Conservation (phyloP, 2,113 vertebrate species). For the Motacilla alba region DNA sequence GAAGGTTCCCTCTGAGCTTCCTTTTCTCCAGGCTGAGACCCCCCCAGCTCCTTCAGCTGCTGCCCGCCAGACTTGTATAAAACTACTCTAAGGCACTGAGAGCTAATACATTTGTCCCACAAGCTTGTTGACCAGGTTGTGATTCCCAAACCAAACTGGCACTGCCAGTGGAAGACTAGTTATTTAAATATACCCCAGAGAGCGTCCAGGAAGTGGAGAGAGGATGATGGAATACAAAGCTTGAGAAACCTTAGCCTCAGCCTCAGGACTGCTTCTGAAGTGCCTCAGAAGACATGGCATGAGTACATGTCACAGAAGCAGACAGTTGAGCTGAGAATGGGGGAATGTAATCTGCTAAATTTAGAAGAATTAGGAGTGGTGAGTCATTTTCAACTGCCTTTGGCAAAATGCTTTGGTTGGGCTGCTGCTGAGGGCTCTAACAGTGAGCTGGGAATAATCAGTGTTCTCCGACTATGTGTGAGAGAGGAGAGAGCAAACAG, state of each 20-base stretch:
- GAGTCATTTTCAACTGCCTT: not conserved
- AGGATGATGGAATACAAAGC: not conserved
- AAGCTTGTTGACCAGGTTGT: not conserved
- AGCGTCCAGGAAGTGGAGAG: not conserved
- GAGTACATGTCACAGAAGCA: not conserved
- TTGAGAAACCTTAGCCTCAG: not conserved
- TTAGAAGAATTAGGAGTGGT: not conserved
- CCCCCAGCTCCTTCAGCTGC: not conserved
- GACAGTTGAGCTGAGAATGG: not conserved
- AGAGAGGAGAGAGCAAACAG: not conserved
- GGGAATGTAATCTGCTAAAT: not conserved
- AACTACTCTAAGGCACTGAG: not conserved
- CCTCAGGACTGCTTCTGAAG: not conserved
- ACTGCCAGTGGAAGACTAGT: not conserved
- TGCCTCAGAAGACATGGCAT: not conserved
- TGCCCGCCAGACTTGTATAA: not conserved
- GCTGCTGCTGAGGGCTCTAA: not conserved
- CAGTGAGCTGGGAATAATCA: not conserved
- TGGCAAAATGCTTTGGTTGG: not conserved
- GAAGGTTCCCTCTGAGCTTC: not conserved
- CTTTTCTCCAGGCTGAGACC: not conserved
- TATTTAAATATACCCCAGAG: not conserved
- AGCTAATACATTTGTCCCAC: not conserved
- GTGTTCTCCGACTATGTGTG: fast-evolving
- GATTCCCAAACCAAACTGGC: not conserved